Evolutionary conservation across 2,888 invertebrate genomes (phyloP), one percentile per base, ranked within the genome.

Genomic region (Chalcis sispes): DNA sequence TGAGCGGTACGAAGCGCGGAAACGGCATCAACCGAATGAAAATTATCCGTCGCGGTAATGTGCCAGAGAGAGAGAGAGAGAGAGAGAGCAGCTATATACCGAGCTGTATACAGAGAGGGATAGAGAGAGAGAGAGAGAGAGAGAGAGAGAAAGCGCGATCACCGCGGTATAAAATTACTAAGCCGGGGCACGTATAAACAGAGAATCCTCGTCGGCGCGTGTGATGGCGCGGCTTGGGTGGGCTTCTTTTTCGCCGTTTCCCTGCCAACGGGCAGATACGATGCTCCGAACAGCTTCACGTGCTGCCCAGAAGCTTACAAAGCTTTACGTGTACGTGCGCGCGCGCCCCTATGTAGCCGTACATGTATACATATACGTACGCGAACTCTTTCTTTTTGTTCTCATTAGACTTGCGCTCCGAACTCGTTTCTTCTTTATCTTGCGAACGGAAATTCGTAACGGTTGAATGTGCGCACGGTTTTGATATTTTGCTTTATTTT

Each of bases 181-280:
- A 83, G 84, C 84, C 83, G 83, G 20, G 84, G 58, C n/a, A n/a
- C n/a, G n/a, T 86, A 85, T 86, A 87, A 86, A 87, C 86, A 87
- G 79, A 80, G 83, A 79, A 82, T 82, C 83, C 58, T 84, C 83
- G 46, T 84, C 87, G 86, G 87, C 85, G 79, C 85, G 85, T 86
- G 82, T 87, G 86, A 86, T 87, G 86, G 82, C 84, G 25, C 76
- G 78, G 85, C 85, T 77, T 86, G 86, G 86, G 86, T 87, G 87
- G 85, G 84, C 86, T 83, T 79, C 50, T 40, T n/a, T n/a, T n/a
- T n/a, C n/a, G n/a, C 29, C 18, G 50, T n/a, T 25, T 36, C 52
- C 58, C 58, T 23, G 46, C 5, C 15, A 58, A 64, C 42, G 46
- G 56, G 18, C 64, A 50, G 20, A 25, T 13, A n/a, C 66, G 59